Base-by-base conservation (phyloP, 2,888 invertebrate species). In the Melieria omissa region DNA sequence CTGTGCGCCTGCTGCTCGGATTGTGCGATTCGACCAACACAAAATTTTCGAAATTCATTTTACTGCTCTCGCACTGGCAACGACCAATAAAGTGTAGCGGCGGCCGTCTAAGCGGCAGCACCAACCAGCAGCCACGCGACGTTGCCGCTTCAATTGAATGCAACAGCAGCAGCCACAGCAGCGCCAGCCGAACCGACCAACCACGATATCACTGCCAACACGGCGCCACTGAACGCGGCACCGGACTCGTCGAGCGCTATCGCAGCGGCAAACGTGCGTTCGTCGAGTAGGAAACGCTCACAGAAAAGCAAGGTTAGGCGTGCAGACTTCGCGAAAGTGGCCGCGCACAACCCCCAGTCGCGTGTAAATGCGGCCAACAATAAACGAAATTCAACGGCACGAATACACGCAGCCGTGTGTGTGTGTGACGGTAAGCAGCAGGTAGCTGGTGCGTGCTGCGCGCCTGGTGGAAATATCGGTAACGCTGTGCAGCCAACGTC, bases 21-120 rank as follows among this genome's bases (percentile, higher is more conserved):
- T 85, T 85, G 83, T 86, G 80, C 80, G 83, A 86, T 86, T 86
- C 86, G 86, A 86, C 86, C 83, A 86, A 86, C 86, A 86, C 86
- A 84, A 86, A 85, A 83, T 86, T 85, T 86, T 85, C 85, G 83
- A 84, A 84, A 83, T 85, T 84, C 80, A 76, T 76, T 75, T 75
- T 73, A 76, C 71, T 72, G 74, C 68, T 73, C 73, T 70, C 60
- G 72, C 72, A 68, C 76, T 71, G 78, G 78, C 78, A 76, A 77
- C 82, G 78, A 82, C 84, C 84, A 83, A 83, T 82, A 82, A 82
- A 82, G 72, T 76, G 76, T 52, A 55, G 67, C 64, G 62, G 55
- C 57, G 63, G 52, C 68, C 71, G 70, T 69, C 63, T 71, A 62
- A 74, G 67, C 64, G 60, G 57, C 64, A 64, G 64, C 69, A 70